Evolutionary conservation across 2,113 vertebrate genomes (phyloP), one percentile per base, ranked within the genome.

Genomic region (Dascyllus trimaculatus): DNA sequence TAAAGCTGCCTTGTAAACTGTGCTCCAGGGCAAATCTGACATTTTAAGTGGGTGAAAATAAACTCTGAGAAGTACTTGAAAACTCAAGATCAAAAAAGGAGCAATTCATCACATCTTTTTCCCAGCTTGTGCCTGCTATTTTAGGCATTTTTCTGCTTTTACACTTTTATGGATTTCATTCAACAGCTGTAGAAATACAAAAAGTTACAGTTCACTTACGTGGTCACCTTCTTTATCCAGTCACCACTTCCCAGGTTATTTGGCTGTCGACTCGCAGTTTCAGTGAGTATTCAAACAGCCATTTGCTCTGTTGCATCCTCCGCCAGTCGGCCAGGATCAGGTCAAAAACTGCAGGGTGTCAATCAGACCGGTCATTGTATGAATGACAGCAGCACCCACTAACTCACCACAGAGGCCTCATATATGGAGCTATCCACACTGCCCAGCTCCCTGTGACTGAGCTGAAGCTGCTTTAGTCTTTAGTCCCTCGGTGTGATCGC

Each of bases 301-400:
- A 77, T 86, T 80, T 83, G 40, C 46, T n/a, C 21, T 29, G 63
- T 71, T 69, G 85, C 91, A 91, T 92, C 71, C 78, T 89, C 77
- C 83, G 68, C 56, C 19, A 45, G 48, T 84, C 58, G 52, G 46
- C 61, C 68, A 26, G 48, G 48, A 79, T 87, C 88, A 78, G 52
- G 38, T 68, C 61, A 48, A 18, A 18, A 53, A 2, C 60, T 66
- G 21, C 22, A 66, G 10, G 46, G 14, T 14, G 43, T 75, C 62
- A 19, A n/a, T 63, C 59, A 57, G 40, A 68, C 24, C 4, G 0
- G 11, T 76, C 82, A 79, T 82, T 26, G 43, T 46, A 26, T 49
- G 65, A 70, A 81, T 45, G 56, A 48, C 19, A 53, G 45, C 35
- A 59, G 53, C 13, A 14, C 1, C 45, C 51, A 52, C 19, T 22